Base-by-base conservation (phyloP, 1,140 invertebrate genomes). In the Cydia pomonella region DNA sequence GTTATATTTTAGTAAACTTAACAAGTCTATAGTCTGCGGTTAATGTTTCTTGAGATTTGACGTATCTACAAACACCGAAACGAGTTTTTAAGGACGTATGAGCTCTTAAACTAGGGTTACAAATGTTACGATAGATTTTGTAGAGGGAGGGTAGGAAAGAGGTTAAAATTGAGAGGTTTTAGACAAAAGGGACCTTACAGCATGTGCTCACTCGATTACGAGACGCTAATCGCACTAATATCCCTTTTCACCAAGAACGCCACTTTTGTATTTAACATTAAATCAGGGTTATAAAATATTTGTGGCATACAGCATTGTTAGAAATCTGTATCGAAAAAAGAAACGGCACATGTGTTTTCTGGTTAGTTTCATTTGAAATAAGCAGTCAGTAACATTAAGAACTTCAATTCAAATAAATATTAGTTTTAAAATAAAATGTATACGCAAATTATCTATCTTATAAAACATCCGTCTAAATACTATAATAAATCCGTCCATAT, bases 401-500 rank as follows among this genome's bases (percentile, higher is more conserved):
- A 23, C 7, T 59, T 23, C 18, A 23, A 23, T 59, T 59, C 21
- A 59, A 59, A 23, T 59, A 59, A 33, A 47, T 23, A 23, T 10
- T 59, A 59, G 1, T 29, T 53, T 44, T 71, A 74, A 44, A 29
- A 44, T 27, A 64, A 47, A 53, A 33, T 76, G 38, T 72, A 23
- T 74, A 41, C 7, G 50, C 16, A n/a, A 18, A 53, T 53, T 16
- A 3, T 27, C 1, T 38, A 53, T 53, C n/a, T 7, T 18, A 18
- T 18, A 53, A 18, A 18, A 18, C 50, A 2, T 53, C 50, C 50
- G 50, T 53, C n/a, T 53, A 44, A 53, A 53, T 53, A n/a, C 44
- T 47, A 3, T 47, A 53, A 18, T 13, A 6, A 59, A 23, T 21
- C 53, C 53, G 53, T 29, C 25, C 64, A 38, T 69, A 29, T 33